These are phyloP conservation scores for Panagrolaimus sp. DNA, from an alignment of 1,140 invertebrate species.

Conservation along the genomic window DNA sequence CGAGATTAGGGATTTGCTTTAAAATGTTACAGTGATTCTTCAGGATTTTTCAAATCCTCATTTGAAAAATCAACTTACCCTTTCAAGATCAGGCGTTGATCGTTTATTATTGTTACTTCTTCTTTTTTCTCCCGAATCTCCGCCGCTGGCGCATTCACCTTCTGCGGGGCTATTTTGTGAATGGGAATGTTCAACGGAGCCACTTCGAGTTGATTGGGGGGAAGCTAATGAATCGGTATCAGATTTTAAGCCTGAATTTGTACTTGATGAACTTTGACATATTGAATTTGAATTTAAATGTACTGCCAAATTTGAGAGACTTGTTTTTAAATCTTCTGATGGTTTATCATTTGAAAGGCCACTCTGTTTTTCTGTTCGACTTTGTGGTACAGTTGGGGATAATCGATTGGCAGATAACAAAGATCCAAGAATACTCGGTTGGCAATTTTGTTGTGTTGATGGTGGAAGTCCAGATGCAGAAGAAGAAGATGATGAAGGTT, in stretches of 20 bases:
- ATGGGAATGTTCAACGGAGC: slow-evolving; percentile 19
- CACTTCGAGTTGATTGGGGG: slow-evolving; percentile 21
- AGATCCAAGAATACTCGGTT: slow-evolving; percentile 33
- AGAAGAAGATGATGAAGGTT: background rate
- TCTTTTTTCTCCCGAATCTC: background rate
- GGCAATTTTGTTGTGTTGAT: slow-evolving; percentile 7
- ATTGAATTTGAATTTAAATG: slow-evolving; percentile 22
- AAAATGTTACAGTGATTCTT: no score
- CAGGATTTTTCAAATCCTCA: no score
- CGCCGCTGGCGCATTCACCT: background rate
- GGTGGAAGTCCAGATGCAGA: slow-evolving; percentile 12
- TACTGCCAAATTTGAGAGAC: slow-evolving; percentile 22
- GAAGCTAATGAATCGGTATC: slow-evolving; percentile 26
- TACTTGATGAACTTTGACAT: slow-evolving; percentile 30
- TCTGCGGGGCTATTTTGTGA: background rate
- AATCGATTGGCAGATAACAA: slow-evolving; percentile 36
- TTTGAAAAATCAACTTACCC: slow-evolving; percentile 13
- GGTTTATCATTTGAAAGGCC: slow-evolving; percentile 31
- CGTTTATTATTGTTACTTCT: background rate
- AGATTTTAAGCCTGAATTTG: slow-evolving; percentile 27
- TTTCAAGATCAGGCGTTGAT: background rate
- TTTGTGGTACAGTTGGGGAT: slow-evolving; percentile 52
- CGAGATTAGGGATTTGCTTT: no score
- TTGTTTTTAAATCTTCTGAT: slow-evolving; percentile 19
- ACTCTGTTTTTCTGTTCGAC: slow-evolving; percentile 49